A percentile compares a stretch with the other conserved stretches of the same genome.
Evolutionary conservation across 2,113 vertebrate species (phyloP).

Genomic region (Edolisoma coerulescens): DNA sequence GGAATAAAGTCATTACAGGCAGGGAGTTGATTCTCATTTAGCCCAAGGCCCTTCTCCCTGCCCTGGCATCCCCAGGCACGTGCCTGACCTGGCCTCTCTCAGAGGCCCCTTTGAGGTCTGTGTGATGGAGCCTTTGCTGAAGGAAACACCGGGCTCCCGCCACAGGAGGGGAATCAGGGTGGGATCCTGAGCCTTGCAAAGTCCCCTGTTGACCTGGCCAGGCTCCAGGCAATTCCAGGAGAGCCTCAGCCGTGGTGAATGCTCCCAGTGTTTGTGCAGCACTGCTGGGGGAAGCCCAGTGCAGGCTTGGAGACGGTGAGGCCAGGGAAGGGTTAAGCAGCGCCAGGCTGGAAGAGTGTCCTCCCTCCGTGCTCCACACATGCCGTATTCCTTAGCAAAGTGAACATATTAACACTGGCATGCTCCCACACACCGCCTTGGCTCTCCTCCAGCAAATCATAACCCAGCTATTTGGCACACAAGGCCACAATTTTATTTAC

Average conservation of each 20-base stretch:
- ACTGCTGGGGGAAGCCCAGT: constrained; percentile 4
- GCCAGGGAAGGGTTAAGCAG: constrained; percentile 70
- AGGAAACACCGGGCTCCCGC: neutral
- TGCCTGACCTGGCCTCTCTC: neutral
- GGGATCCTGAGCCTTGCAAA: neutral
- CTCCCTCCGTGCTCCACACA: constrained; percentile 60
- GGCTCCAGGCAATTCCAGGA: neutral
- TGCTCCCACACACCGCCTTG: constrained; percentile 59
- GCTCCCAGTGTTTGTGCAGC: constrained; percentile 23
- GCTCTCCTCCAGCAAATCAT: constrained; percentile 50
- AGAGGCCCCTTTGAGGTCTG: neutral
- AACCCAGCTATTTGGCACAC: constrained; percentile 48
- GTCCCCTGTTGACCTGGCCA: neutral
- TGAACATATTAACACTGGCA: constrained; percentile 62
- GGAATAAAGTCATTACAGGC: constrained; percentile 24
- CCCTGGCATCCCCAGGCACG: constrained; percentile 12
- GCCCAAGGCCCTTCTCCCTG: constrained; percentile 5
- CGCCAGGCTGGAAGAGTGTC: neutral
- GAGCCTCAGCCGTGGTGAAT: constrained; percentile 1
- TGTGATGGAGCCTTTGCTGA: neutral
- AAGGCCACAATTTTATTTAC: constrained; percentile 54
- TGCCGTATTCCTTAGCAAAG: constrained; percentile 60
- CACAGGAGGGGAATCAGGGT: neutral
- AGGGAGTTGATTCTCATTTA: neutral
- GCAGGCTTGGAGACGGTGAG: neutral